Percentiles rank a stretch among this genome's conserved stretches.
These are phyloP conservation scores for Amiota minor DNA, from an alignment of 2,888 invertebrate genomes.

Conservation along the genomic window DNA sequence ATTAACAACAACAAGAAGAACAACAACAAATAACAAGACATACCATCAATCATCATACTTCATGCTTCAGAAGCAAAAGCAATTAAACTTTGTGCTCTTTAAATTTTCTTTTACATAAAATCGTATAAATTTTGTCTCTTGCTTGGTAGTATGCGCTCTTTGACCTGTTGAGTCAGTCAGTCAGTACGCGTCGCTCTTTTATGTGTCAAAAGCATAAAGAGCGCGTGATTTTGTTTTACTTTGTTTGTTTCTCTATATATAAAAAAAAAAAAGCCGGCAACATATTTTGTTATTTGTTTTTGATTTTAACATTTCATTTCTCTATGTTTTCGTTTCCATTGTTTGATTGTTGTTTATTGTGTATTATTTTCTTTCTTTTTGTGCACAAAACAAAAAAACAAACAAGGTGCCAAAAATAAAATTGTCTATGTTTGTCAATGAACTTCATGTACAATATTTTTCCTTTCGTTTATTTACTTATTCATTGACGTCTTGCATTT, in stretches of 20 bases:
- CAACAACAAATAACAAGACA: not conserved
- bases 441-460: too few relatives aligned
- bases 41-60: too few relatives aligned
- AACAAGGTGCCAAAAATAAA: too few relatives aligned
- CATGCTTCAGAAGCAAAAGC: too few relatives aligned
- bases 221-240: not conserved
- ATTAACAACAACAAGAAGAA: not conserved
- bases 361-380: too few relatives aligned
- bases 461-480: too few relatives aligned
- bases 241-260: not conserved
- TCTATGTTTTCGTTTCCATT: not conserved
- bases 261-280: not conserved
- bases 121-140: not conserved
- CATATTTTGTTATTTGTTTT: constrained; percentile 1
- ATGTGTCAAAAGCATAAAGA: too few relatives aligned
- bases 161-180: constrained; percentile 20
- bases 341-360: not conserved
- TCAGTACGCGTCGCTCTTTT: not conserved
- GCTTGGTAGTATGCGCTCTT: not conserved
- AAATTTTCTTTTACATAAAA: not conserved
- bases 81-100: not conserved
- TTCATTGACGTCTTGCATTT: too few relatives aligned
- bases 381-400: too few relatives aligned
- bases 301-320: not conserved
- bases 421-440: too few relatives aligned